Conservation (phyloP, 2,888 invertebrate species). For the Machimus rusticus region DNA sequence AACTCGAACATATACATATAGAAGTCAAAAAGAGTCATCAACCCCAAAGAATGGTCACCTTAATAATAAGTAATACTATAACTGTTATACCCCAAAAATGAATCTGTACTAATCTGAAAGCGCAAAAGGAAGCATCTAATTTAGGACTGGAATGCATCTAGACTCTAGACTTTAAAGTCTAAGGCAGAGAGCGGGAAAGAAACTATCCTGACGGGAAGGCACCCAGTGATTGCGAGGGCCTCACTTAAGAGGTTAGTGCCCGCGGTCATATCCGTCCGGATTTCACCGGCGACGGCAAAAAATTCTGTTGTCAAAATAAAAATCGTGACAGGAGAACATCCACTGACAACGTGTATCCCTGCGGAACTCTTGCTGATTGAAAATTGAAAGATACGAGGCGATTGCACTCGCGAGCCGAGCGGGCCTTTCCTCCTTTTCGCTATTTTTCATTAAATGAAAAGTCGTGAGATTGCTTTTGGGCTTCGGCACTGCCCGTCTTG, state of each 20-base stretch:
- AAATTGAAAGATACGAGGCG: constrained; percentile 23
- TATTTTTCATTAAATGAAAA: constrained; percentile 36
- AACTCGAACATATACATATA: too few relatives aligned
- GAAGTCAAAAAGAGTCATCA: too few relatives aligned
- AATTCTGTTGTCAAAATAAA: not conserved
- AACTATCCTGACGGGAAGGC: not conserved
- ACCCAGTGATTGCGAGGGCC: not conserved
- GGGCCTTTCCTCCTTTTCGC: not conserved
- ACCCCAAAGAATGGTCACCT: too few relatives aligned
- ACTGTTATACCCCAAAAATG: too few relatives aligned
- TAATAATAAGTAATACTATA: too few relatives aligned
- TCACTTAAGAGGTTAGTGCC: not conserved
- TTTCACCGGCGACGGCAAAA: not conserved
- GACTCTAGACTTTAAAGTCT: too few relatives aligned
- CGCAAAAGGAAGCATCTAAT: too few relatives aligned
- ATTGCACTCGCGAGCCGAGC: not conserved
- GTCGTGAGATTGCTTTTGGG: constrained; percentile 25
- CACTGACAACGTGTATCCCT: constrained; percentile 16
- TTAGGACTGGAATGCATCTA: too few relatives aligned
- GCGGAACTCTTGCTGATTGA: constrained; percentile 3
- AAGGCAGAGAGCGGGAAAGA: not conserved
- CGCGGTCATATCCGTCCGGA: not conserved
- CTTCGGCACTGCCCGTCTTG: not conserved
- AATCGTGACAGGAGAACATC: constrained; percentile 15
- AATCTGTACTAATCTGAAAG: too few relatives aligned